phyloP scores from a whole-genome alignment of 2,888 invertebrate species.

The Zaprionus obscuricornis region DNA sequence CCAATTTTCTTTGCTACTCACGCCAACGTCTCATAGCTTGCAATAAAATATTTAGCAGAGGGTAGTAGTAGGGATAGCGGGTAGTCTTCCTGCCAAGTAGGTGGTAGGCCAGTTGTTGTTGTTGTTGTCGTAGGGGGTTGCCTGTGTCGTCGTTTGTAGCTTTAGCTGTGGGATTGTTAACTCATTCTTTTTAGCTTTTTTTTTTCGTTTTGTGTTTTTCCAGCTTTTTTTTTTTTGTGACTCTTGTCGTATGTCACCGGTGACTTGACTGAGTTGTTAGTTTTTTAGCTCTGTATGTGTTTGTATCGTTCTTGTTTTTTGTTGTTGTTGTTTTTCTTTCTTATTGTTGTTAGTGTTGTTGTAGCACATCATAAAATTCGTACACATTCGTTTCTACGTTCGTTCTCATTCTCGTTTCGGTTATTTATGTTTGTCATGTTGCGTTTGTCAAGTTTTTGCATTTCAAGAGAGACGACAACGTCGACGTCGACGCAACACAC shows the following conservation, averaged over 20 bases:
- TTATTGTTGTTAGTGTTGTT: too few relatives aligned
- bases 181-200: slow-evolving; percentile 37
- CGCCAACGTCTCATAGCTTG: slow-evolving; percentile 40
- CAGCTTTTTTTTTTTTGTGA: slow-evolving; percentile 38
- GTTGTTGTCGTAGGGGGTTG: background rate
- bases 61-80: background rate
- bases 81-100: background rate
- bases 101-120: slow-evolving; percentile 21
- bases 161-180: slow-evolving; percentile 17
- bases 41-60: slow-evolving; percentile 68
- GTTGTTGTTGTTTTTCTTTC: slow-evolving; percentile 13
- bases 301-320: background rate
- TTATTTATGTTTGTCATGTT: slow-evolving; percentile 78
- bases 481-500: slow-evolving; percentile 33
- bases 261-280: slow-evolving; percentile 76
- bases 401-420: slow-evolving; percentile 50
- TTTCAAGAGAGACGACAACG: slow-evolving; percentile 29
- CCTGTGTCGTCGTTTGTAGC: background rate
- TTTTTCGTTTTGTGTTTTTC: slow-evolving; percentile 47
- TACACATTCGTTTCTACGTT: slow-evolving; percentile 22
- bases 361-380: slow-evolving; percentile 73
- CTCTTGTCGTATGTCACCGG: slow-evolving; percentile 70
- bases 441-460: slow-evolving; percentile 79
- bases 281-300: slow-evolving; percentile 47
- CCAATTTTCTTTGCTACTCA: slow-evolving; percentile 66